phyloP scores from a whole-genome alignment of 2,888 invertebrate genomes.

The Acrobasis consociella region DNA sequence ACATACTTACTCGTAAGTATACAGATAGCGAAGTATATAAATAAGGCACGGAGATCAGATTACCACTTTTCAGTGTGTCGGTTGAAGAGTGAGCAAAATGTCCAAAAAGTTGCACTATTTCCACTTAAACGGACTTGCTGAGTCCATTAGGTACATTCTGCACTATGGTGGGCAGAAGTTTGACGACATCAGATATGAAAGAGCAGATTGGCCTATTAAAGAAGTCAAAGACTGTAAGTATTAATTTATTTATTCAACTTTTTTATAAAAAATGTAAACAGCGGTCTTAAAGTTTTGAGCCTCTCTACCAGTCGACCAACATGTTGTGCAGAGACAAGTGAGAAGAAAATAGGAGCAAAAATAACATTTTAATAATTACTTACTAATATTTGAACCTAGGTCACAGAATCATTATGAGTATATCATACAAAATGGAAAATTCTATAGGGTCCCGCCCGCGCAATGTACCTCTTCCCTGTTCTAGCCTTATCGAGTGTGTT shows the following conservation, averaged over 20 bases:
- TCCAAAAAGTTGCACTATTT: slow-evolving; percentile 47
- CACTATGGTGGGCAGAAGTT: slow-evolving; percentile 55
- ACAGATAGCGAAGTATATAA: slow-evolving; percentile 11
- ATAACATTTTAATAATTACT: no score
- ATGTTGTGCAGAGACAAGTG: no score
- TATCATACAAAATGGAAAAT: no score
- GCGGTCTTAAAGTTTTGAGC: no score
- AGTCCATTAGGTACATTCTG: slow-evolving; percentile 54
- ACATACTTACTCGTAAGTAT: not conserved
- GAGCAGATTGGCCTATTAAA: slow-evolving; percentile 47
- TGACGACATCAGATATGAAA: slow-evolving; percentile 49
- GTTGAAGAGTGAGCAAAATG: slow-evolving; percentile 31
- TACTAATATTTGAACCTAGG: no score
- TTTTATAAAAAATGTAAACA: no score
- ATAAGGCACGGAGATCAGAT: not conserved
- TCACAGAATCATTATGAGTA: no score
- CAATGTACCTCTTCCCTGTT: no score
- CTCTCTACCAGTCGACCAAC: no score
- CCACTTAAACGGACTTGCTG: slow-evolving; percentile 47
- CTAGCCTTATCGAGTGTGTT: no score
- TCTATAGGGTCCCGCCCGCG: no score
- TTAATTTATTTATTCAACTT: not conserved
- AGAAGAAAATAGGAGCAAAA: no score
- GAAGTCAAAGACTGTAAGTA: slow-evolving; percentile 38
- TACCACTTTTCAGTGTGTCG: not conserved